Evolutionary conservation across 2,888 invertebrate species (phyloP).

Genomic region (Andrena marginata): DNA sequence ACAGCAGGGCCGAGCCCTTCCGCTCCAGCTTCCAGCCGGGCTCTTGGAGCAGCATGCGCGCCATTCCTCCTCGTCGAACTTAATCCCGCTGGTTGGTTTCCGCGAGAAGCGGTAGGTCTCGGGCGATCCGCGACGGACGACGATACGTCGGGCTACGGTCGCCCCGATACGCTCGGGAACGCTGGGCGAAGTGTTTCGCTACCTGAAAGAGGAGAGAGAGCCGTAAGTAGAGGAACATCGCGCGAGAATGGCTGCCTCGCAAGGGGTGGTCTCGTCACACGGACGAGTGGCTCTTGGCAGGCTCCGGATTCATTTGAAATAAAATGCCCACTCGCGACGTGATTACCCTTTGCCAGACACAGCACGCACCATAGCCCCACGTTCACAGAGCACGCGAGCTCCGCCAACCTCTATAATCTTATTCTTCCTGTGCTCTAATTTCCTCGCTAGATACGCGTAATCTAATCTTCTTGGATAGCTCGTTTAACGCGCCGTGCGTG

Average conservation of each 20-base stretch:
- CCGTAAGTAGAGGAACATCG: conserved; percentile 36
- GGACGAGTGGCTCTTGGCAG: no score
- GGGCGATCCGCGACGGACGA: background rate
- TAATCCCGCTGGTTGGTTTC: background rate
- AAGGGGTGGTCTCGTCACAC: background rate
- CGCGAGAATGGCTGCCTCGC: background rate
- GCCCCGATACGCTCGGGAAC: background rate
- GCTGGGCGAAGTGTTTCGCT: conserved; percentile 12
- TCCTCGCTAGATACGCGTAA: conserved; percentile 18
- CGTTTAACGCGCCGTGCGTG: background rate
- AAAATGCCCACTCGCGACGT: background rate
- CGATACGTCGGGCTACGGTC: background rate
- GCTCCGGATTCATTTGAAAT: background rate
- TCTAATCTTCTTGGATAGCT: conserved; percentile 25
- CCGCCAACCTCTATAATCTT: background rate
- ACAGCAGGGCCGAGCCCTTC: conserved; percentile 80
- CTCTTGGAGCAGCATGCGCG: conserved; percentile 81
- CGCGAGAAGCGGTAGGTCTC: background rate
- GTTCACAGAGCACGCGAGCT: background rate
- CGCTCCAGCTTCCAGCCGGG: conserved; percentile 83
- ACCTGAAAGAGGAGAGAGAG: conserved; percentile 60
- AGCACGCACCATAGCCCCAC: conserved; percentile 2
- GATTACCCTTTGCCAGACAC: background rate
- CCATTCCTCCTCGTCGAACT: conserved; percentile 63
- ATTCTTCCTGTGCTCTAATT: background rate